These are phyloP conservation scores for Diadophis punctatus DNA, from an alignment of 2,113 vertebrate genomes.

Conservation along the genomic window DNA sequence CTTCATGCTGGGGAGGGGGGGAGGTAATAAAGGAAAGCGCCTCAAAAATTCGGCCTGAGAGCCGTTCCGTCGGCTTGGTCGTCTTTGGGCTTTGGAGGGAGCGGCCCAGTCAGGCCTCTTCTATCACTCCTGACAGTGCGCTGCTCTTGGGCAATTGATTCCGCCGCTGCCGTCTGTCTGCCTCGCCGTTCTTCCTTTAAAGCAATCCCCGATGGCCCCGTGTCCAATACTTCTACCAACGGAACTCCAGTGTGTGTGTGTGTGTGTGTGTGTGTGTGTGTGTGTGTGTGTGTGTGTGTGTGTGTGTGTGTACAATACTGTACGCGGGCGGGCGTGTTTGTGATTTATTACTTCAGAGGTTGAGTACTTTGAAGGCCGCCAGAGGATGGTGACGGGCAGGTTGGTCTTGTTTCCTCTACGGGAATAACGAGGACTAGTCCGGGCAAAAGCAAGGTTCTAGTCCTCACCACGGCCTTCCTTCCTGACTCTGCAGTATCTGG, in stretches of 20 bases:
- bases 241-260: neutral
- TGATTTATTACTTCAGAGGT: neutral
- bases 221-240: neutral
- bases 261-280: neutral
- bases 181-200: neutral
- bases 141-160: neutral
- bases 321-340: neutral
- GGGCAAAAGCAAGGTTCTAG: neutral
- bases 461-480: neutral
- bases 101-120: neutral
- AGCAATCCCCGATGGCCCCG: neutral
- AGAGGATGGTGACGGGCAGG: neutral
- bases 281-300: neutral
- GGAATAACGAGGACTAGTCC: neutral
- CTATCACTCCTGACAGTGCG: neutral
- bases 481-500: neutral
- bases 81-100: neutral
- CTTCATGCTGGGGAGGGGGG: neutral
- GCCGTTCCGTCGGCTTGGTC: neutral
- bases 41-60: neutral
- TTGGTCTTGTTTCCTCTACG: neutral
- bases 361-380: neutral
- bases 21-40: neutral
- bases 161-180: neutral
- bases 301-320: fast-evolving